Base-by-base conservation (phyloP, 2,888 invertebrate genomes). In the Caenorhabditis zanzibari region DNA sequence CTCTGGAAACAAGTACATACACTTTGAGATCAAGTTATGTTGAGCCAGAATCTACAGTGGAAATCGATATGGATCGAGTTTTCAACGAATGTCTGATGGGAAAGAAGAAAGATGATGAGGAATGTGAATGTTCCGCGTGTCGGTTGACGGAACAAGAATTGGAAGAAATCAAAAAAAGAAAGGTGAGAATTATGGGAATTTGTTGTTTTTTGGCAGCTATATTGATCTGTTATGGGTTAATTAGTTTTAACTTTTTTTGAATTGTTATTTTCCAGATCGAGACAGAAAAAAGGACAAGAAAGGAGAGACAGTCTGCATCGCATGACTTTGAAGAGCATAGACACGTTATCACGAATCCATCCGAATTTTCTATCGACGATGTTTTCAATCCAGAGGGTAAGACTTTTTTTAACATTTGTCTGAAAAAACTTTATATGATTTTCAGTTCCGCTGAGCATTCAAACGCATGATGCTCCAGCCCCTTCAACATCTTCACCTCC, bases 71-170 rank as follows among this genome's bases (percentile, higher is more conserved):
- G 68, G 68, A 74, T 35, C 26, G 28, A 24, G 81, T 69, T 5
- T 68, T 81, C 56, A 26, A 44, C 10, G 59, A 81, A 24, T 74
- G 81, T 47, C 22, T 80, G 54, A 58, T 68, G 32, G 52, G 49
- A 19, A 74, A 81, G 68, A 68, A 66, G 38, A 66, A 81, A 9
- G 81, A 69, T 16, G 61, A 74, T 24, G 74, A 74, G 41, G 54
- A 74, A 9, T 77, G 79, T 63, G 82, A 79, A 63, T 77, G 82
- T 32, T 77, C 82, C n/a, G 82, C 82, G 10, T 82, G 82, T 47
- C 72, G 63, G 12, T 22, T 79, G 19, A 73, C 82, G 16, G 82
- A 73, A 16, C 38, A 82, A 14, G 73, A 82, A 32, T n/a, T 82
- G 61, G 73, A 66, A 28, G 56, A 66, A 52, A 56, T 77, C 22